Evolutionary conservation across 2,113 vertebrate species (phyloP).

Genomic region (Nansenia antarctica): DNA sequence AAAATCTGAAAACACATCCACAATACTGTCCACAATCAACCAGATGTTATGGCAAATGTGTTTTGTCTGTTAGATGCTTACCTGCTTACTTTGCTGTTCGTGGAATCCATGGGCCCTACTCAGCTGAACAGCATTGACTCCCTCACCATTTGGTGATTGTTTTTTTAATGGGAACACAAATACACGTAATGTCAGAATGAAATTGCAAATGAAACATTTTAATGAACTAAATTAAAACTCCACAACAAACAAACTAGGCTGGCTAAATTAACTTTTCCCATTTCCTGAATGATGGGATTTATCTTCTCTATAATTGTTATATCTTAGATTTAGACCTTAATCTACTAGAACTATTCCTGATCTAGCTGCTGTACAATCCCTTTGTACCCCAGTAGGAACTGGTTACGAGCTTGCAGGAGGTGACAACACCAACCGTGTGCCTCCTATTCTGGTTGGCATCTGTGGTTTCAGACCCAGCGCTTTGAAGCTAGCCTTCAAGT

Average conservation of each 20-base stretch:
- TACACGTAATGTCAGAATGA: not conserved
- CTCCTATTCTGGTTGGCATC: slow-evolving; percentile 1
- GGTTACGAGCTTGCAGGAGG: not conserved
- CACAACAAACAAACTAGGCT: not conserved
- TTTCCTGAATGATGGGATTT: too few species aligned
- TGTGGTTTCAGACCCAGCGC: not conserved
- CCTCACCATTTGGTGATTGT: not conserved
- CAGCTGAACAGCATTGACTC: not conserved
- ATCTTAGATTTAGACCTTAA: too few species aligned
- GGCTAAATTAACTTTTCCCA: too few species aligned
- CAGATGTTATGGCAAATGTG: not conserved
- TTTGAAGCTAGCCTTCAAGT: not conserved
- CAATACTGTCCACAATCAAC: not conserved
- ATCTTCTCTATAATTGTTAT: too few species aligned
- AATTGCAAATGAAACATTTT: not conserved
- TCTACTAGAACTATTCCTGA: not conserved
- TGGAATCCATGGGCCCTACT: not conserved
- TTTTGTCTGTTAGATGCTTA: not conserved
- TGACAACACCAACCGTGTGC: slow-evolving; percentile 13
- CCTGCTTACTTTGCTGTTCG: not conserved
- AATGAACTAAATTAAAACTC: not conserved
- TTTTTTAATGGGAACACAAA: not conserved
- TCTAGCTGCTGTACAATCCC: not conserved
- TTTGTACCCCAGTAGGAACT: slow-evolving; percentile 1
- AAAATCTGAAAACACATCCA: not conserved